Base-by-base conservation (phyloP, 2,797 vertebrate genomes). In the Microchirus variegatus region DNA sequence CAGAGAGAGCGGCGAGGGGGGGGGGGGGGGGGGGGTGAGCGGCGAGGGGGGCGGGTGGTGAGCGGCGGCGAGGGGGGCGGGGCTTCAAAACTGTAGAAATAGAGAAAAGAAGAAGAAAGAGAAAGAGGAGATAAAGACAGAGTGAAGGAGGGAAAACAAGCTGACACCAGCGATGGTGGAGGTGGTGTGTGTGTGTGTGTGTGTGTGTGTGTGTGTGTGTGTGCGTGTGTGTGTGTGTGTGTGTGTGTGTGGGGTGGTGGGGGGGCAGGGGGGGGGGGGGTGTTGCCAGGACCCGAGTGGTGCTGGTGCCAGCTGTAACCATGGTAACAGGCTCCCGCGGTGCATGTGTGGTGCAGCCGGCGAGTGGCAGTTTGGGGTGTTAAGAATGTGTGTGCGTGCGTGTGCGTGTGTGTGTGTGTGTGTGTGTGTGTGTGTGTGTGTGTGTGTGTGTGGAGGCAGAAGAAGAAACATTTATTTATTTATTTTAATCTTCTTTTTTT, bases 251-350 rank as follows among this genome's bases (percentile, higher is more conserved):
- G n/a, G n/a, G n/a, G n/a, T n/a, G n/a, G n/a, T n/a, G n/a, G n/a
- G n/a, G n/a, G n/a, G n/a, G n/a, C n/a, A n/a, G n/a, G n/a, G n/a
- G 70, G 61, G 68, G 61, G 74, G 60, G 53, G 86, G 31, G 31
- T 3, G 31, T 82, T 87, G 75, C 75, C 89, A 81, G 76, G 71
- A 78, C 79, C 82, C 74, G 74, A 37, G 71, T 14, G 43, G 77
- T 79, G 83, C 81, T 74, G 83, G 84, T 89, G 86, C 86, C 84
- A 86, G 75, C 76, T 70, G 90, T 91, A 86, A 70, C 90, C 81
- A 91, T 86, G 87, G 90, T 65, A 90, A 90, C 87, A 82, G 69
- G 76, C 63, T 87, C 89, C 87, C 2, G 40, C 12, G 37, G 37
- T 38, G 37, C 37, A 38, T 38, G 37, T 38, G 37, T 42, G 40